Conservation (phyloP, 2,797 vertebrate genomes). For the Takifugu ocellatus region DNA sequence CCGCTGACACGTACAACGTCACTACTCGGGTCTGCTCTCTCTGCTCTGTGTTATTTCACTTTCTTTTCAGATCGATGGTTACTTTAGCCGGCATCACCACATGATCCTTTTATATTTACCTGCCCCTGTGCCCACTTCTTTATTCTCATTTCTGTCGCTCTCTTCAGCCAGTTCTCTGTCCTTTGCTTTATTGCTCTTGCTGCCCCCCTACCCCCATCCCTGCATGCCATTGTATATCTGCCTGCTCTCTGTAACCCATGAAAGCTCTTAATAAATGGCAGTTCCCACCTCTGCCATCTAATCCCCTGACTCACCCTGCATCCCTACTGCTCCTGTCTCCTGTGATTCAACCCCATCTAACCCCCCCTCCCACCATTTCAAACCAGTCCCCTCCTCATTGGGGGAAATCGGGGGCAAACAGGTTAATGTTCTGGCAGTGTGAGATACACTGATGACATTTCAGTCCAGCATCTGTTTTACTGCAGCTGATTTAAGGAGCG, state of each 20-base stretch:
- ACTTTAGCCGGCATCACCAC: conserved; percentile 12
- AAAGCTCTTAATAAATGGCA: conserved; percentile 72
- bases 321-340: conserved; percentile 1
- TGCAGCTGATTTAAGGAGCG: conserved; percentile 74
- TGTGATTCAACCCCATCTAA: conserved; percentile 4
- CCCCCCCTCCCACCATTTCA: conserved; percentile 3
- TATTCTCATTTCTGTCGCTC: conserved; percentile 3
- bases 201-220: conserved; percentile 1
- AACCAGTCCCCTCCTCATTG: too few species aligned
- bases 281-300: conserved; percentile 38
- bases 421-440: conserved; percentile 83
- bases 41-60: conserved; percentile 21
- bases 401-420: conserved; percentile 67
- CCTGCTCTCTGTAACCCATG: conserved; percentile 18
- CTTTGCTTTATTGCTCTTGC: neutral
- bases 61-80: conserved; percentile 46
- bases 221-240: conserved; percentile 13
- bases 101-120: conserved; percentile 22
- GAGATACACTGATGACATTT: conserved; percentile 83
- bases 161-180: conserved; percentile 9
- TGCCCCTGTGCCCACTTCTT: conserved; percentile 10
- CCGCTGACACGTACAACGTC: conserved; percentile 53
- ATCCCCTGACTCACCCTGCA: neutral
- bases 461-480: conserved; percentile 79
- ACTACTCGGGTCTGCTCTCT: conserved; percentile 35